phyloP scores from a whole-genome alignment of 2,113 vertebrate species.

The Lutjanus erythropterus region DNA sequence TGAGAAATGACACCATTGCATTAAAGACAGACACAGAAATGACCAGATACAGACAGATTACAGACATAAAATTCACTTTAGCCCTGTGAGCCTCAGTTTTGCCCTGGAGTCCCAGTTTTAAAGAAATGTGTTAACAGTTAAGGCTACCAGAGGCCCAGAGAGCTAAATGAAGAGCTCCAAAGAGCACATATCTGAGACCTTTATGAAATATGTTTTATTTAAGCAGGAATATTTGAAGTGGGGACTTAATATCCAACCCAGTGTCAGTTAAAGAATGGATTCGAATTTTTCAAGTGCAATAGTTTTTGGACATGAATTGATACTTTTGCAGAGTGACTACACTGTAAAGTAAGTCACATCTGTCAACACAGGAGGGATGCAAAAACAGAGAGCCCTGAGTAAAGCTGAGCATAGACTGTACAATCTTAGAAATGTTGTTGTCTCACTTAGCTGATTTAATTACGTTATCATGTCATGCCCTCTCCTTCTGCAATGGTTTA shows the following conservation, averaged over 20 bases:
- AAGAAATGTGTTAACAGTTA: neutral
- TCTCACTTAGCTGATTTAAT: no score
- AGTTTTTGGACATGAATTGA: no score
- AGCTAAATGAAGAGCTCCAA: neutral
- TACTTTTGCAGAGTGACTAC: no score
- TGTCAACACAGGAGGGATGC: no score
- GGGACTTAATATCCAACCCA: neutral
- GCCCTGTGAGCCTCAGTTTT: neutral
- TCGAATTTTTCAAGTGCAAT: neutral
- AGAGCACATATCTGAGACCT: constrained; percentile 1
- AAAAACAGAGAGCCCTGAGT: no score
- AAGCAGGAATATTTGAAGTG: constrained; percentile 10
- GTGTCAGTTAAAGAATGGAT: neutral
- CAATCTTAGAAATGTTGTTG: no score
- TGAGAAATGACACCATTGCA: constrained; percentile 16
- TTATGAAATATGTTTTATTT: neutral
- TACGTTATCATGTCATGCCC: no score
- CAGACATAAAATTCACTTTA: neutral
- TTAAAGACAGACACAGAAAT: constrained; percentile 1
- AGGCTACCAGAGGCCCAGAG: neutral
- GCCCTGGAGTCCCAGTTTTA: neutral
- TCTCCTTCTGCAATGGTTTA: no score
- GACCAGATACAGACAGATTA: neutral
- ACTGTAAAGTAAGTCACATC: no score
- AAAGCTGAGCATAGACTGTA: no score